Conservation (phyloP, 2,888 invertebrate species). For the Sycophila texana region DNA sequence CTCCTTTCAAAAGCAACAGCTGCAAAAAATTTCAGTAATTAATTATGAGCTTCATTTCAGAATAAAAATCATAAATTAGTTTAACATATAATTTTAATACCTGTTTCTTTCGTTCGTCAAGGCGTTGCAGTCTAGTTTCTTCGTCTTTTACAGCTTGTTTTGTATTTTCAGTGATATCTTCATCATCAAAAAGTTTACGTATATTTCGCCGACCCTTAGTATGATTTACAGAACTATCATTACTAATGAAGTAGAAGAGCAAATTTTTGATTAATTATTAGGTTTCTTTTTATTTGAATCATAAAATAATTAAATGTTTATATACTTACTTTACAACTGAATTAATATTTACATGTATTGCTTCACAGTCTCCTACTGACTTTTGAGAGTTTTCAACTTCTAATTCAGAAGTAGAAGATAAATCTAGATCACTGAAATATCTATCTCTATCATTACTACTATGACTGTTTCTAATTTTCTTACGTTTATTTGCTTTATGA, state of each 20-base stretch:
- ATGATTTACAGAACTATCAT: neutral
- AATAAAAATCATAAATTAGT: neutral
- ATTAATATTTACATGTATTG: neutral
- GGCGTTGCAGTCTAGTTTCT: conserved; percentile 34
- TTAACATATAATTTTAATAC: neutral
- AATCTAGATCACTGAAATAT: neutral
- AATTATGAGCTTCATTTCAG: neutral
- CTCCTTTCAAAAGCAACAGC: neutral
- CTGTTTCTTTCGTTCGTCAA: conserved; percentile 22
- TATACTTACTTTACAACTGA: too few species aligned
- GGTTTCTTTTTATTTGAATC: neutral
- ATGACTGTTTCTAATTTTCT: neutral
- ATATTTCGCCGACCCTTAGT: conserved; percentile 37
- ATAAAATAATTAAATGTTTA: too few species aligned
- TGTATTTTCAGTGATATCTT: conserved; percentile 42
- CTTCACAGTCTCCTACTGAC: neutral
- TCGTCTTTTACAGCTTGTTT: conserved; percentile 40
- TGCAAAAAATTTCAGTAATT: neutral
- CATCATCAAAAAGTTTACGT: conserved; percentile 46
- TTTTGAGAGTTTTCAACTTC: neutral
- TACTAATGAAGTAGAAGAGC: neutral
- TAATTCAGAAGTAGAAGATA: neutral
- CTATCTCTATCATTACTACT: neutral
- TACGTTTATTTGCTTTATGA: neutral
- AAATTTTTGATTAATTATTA: neutral